Base-by-base conservation (phyloP, 2,888 invertebrate species). In the Scaptodrosophila latifasciaeformis region DNA sequence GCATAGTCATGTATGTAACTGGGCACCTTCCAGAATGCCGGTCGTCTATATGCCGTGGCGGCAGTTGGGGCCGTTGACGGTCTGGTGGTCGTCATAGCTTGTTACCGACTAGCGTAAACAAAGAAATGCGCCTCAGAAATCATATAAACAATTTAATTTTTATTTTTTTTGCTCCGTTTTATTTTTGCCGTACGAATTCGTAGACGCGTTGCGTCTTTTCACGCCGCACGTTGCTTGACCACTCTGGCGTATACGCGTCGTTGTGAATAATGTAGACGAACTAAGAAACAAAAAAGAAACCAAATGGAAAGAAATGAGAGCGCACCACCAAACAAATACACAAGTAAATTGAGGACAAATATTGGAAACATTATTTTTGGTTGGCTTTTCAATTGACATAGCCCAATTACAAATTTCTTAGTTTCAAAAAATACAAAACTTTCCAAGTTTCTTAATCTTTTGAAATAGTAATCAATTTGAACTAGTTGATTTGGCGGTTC, bases 11-110 rank as follows among this genome's bases (percentile, higher is more conserved):
- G 34, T 42, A 49, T 55, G 40, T 70, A 69, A 51, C 67, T 59
- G 48, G 81, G 71, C 55, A 75, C 68, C 62, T 79, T 81, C 85
- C 85, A 85, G 71, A 84, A 85, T 49, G 84, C 75, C 60, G 85
- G 84, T 67, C 82, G 82, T 54, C 64, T 67, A 57, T 80, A 78
- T 60, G 77, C 72, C 40, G 50, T 35, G 39, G 37, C 7, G 10
- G 44, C 10, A 2, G 49, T 31, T 19, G 60, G 10, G 10, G 44
- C 10, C 3, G 49, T 31, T 19, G 60, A 50, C 62, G 74, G 67
- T 77, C 72, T 77, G 71, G 57, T 63, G 71, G 77, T 75, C 77
- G 78, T 74, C 74, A 74, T 74, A 69, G 70, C 75, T 71, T 65
- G 65, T 61, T 65, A 71, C 50, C 69, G 77, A 77, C 74, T 77